Evolutionary conservation across 2,113 vertebrate genomes (phyloP).

Genomic region (Crypturellus undulatus): DNA sequence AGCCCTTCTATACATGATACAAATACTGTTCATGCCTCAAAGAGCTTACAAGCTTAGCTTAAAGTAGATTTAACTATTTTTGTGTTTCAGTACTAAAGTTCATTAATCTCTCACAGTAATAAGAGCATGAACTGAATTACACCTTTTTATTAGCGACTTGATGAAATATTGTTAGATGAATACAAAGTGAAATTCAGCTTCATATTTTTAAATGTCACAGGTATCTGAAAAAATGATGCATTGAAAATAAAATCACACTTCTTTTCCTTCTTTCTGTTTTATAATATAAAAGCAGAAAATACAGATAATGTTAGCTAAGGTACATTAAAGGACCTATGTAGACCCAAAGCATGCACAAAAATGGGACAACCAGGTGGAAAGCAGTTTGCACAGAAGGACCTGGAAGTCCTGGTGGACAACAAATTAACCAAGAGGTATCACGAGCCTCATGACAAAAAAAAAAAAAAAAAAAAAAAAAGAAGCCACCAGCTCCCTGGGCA

Average conservation of each 20-base stretch:
- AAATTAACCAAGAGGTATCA: not conserved
- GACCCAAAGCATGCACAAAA: not conserved
- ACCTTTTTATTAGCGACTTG: not conserved
- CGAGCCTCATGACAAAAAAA: not conserved
- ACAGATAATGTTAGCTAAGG: not conserved
- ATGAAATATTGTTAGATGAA: not conserved
- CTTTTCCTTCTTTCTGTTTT: not conserved
- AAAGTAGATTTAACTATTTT: conserved; percentile 54
- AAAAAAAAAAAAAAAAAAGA: too few species aligned
- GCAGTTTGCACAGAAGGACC: not conserved
- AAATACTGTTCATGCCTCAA: not conserved
- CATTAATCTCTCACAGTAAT: not conserved
- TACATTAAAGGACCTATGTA: not conserved
- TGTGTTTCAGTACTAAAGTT: conserved; percentile 18
- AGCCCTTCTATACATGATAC: not conserved
- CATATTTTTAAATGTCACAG: not conserved
- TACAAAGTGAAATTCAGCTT: not conserved
- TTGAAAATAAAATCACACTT: not conserved
- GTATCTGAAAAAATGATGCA: not conserved
- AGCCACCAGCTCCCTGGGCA: not conserved
- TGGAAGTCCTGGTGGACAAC: not conserved
- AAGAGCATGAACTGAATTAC: not conserved
- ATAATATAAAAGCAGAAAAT: not conserved
- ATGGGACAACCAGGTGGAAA: not conserved
- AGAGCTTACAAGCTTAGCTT: conserved; percentile 46